Base-by-base conservation (phyloP, 1,140 invertebrate genomes). In the Daktulosphaira vitifoliae region DNA sequence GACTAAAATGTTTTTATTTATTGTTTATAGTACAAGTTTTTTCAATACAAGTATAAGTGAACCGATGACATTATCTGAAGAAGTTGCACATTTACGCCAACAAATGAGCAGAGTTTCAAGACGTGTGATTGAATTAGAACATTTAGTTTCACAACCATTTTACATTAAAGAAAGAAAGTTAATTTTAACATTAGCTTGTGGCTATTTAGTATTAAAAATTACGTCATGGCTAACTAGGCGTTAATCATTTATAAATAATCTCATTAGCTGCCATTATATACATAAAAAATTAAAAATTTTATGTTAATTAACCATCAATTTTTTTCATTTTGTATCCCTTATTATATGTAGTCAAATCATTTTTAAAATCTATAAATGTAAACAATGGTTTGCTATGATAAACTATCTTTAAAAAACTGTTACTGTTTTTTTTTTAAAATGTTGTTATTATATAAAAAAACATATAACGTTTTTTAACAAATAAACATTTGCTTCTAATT, bases 21-120 rank as follows among this genome's bases (percentile, higher is more conserved):
- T 29, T 59, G 25, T 59, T 44, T 59, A 7, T 18, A 59, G 54
- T 29, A 46, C 13, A 23, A 62, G 38, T 16, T 62, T 62, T 13
- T 62, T 62, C 42, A 62, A 62, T 15, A 3, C 54, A 0, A 62
- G 54, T 20, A 11, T 62, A 13, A 29, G 54, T 46, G 54, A 62
- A 62, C 39, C 54, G 44, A 62, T 62, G 54, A 62, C 54, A 46
- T 26, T 62, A 15, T 44, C 54, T 15, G 54, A 62, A 29, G 54
- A 62, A n/a, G 16, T 62, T 26, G 54, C 42, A 18, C 54, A 62
- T 15, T 62, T 62, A 16, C 54, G 54, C 3, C 54, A 46, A 9
- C 54, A 62, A 25, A 62, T 62, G 54, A 39, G 54, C 3, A 38
- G 54, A 1, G 54, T 46, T 9, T 29, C 54, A 20, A 38, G 54